These are phyloP conservation scores for Drosophila gaucha DNA, from an alignment of 2,888 invertebrate genomes.

Conservation along the genomic window DNA sequence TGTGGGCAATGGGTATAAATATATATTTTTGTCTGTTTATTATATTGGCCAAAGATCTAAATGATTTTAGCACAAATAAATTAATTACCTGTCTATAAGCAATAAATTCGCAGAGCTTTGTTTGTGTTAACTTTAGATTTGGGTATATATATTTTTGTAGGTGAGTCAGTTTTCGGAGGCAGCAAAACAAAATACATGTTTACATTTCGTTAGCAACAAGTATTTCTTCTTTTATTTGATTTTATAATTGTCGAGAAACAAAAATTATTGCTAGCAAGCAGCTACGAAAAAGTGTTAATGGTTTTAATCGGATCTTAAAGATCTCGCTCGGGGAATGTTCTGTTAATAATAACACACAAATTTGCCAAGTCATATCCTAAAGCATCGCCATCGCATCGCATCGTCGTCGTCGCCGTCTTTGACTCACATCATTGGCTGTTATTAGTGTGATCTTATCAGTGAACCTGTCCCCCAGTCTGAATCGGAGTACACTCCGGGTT, in stretches of 20 bases:
- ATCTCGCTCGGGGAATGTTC: constrained; percentile 57
- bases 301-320: constrained; percentile 78
- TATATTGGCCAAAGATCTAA: constrained; percentile 26
- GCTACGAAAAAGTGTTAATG: constrained; percentile 78
- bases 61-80: constrained; percentile 61
- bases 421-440: constrained; percentile 68
- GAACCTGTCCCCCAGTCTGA: constrained; percentile 24
- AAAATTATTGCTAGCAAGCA: constrained; percentile 33
- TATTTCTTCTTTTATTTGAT: constrained; percentile 62
- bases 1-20: constrained; percentile 25
- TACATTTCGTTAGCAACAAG: constrained; percentile 49
- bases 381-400: constrained; percentile 54
- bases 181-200: constrained; percentile 44
- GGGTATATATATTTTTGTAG: constrained; percentile 18
- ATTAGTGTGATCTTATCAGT: constrained; percentile 74
- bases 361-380: constrained; percentile 81
- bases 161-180: constrained; percentile 37
- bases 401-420: constrained; percentile 31
- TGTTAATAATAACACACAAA: constrained; percentile 72
- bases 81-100: constrained; percentile 69
- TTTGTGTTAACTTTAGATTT: constrained; percentile 13
- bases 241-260: constrained; percentile 69
- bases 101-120: constrained; percentile 43
- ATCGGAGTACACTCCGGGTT: constrained; percentile 15
- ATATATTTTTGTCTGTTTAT: constrained; percentile 39